These are phyloP conservation scores for Harpegnathos saltator DNA, from an alignment of 1,140 invertebrate genomes.

Conservation along the genomic window DNA sequence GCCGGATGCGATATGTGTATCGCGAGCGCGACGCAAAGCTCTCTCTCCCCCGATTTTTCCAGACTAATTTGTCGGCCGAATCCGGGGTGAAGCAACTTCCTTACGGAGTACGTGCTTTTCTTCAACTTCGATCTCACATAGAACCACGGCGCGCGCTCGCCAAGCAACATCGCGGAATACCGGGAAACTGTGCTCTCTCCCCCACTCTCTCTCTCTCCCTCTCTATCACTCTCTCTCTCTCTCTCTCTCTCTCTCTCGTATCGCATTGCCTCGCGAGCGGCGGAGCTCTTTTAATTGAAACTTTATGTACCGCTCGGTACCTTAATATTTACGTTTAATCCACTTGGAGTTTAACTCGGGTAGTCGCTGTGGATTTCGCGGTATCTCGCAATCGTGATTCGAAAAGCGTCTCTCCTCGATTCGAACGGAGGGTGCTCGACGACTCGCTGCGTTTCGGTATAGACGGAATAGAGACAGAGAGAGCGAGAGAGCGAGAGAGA, in stretches of 20 bases:
- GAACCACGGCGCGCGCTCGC: not conserved
- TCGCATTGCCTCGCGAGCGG: constrained; percentile 14
- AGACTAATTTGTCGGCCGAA: constrained; percentile 28
- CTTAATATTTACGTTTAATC: constrained; percentile 62
- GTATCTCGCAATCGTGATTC: constrained; percentile 54
- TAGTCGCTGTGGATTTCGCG: constrained; percentile 41
- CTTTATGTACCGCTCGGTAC: constrained; percentile 58
- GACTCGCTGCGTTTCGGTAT: not conserved
- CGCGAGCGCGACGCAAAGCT: not conserved
- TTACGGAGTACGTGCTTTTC: constrained; percentile 10
- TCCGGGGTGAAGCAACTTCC: constrained; percentile 13
- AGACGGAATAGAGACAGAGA: not conserved
- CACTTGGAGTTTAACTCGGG: constrained; percentile 44
- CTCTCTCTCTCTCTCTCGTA: not conserved
- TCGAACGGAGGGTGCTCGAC: not conserved
- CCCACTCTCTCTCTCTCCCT: too few relatives aligned
- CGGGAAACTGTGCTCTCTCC: constrained; percentile 11
- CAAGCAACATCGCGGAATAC: constrained; percentile 24
- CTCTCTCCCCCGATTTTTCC: constrained; percentile 3
- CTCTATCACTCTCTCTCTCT: not conserved
- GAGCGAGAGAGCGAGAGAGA: too few relatives aligned
- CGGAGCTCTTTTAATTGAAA: constrained; percentile 56
- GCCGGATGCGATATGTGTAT: not conserved
- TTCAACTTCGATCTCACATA: constrained; percentile 24
- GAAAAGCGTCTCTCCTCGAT: constrained; percentile 7